phyloP scores from a whole-genome alignment of 2,113 vertebrate genomes.

The Ptychochromis oligacanthus region DNA sequence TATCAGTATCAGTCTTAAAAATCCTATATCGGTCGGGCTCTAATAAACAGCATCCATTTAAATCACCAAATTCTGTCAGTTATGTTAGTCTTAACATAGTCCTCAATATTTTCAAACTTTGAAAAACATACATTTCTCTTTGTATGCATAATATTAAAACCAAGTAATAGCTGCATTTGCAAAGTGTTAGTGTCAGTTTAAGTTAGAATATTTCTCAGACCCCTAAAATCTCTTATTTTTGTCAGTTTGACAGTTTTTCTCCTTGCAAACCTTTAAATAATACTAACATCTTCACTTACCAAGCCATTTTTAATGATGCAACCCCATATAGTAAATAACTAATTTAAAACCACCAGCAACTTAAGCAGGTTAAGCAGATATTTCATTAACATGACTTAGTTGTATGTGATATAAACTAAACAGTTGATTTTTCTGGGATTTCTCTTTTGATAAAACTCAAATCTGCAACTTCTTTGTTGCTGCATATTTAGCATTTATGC shows the following conservation, averaged over 20 bases:
- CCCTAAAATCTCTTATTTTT: too few relatives aligned
- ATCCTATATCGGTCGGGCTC: rapidly evolving
- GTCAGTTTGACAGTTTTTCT: not conserved
- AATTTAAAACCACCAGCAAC: too few relatives aligned
- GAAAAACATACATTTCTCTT: not conserved
- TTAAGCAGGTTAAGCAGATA: not conserved
- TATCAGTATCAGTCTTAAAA: rapidly evolving
- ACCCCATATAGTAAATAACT: not conserved
- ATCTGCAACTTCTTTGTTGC: not conserved
- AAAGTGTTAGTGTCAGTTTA: too few relatives aligned
- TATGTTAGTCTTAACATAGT: not conserved
- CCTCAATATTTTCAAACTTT: not conserved
- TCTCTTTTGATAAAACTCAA: not conserved
- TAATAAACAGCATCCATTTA: not conserved
- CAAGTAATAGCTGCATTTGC: too few relatives aligned
- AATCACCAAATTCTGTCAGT: rapidly evolving
- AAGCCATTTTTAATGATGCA: not conserved
- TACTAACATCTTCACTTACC: not conserved
- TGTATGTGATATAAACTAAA: not conserved
- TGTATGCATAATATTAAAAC: too few relatives aligned
- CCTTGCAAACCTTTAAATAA: not conserved
- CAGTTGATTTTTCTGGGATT: not conserved
- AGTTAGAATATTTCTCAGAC: too few relatives aligned
- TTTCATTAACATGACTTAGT: not conserved
- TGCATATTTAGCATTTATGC: not conserved